Evolutionary conservation across 1,140 invertebrate species (phyloP).

Genomic region (Archivesica marissinica): DNA sequence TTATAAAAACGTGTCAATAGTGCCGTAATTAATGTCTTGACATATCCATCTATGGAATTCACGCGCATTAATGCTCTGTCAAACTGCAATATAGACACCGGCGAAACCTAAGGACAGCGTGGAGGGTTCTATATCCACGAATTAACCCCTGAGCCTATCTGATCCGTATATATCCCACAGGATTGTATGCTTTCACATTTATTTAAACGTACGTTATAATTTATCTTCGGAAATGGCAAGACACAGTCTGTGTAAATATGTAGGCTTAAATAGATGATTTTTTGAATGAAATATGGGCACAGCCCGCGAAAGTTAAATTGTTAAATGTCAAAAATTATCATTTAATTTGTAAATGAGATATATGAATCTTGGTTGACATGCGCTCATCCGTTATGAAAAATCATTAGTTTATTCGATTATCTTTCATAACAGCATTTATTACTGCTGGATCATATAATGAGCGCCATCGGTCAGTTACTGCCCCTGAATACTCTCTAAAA

Average conservation of each 20-base stretch:
- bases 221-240: slow-evolving; percentile 26
- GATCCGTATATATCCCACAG: not conserved
- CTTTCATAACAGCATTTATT: no score
- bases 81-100: not conserved
- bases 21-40: slow-evolving; percentile 16
- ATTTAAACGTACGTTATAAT: slow-evolving; percentile 20
- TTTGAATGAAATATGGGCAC: slow-evolving; percentile 15
- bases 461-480: no score
- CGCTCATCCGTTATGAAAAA: no score
- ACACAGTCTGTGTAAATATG: slow-evolving; percentile 34
- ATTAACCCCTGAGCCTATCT: slow-evolving; percentile 31
- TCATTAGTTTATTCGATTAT: no score
- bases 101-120: not conserved
- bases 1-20: slow-evolving; percentile 34
- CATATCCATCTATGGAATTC: not conserved
- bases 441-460: no score
- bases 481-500: no score
- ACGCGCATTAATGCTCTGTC: not conserved
- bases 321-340: slow-evolving; percentile 31
- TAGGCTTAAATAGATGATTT: slow-evolving; percentile 22
- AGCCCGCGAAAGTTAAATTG: slow-evolving; percentile 39
- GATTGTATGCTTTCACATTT: slow-evolving; percentile 12
- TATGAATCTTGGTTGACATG: no score
- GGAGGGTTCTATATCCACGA: slow-evolving; percentile 19
- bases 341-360: not conserved